Conservation (phyloP, 2,113 vertebrate species). For the Chroicocephalus ridibundus region DNA sequence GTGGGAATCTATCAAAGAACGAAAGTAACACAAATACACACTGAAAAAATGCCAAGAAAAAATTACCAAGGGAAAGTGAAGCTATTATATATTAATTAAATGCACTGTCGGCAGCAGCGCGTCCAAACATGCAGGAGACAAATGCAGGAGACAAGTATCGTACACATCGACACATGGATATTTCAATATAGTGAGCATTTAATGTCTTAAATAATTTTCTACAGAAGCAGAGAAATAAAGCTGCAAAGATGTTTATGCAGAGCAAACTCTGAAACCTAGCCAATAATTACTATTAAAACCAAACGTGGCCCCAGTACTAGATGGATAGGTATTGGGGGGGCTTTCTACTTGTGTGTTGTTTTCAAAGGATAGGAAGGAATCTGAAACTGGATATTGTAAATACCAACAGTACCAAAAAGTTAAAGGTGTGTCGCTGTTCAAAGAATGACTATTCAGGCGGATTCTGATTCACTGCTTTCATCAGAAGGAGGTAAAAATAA, state of each 20-base stretch:
- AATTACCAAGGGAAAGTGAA: not conserved
- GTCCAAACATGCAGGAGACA: not conserved
- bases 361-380: not conserved
- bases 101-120: not conserved
- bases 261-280: not conserved
- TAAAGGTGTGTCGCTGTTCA: not conserved
- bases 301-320: not conserved
- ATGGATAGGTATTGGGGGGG: accelerated
- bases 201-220: not conserved
- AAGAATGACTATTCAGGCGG: not conserved
- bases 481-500: not conserved
- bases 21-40: not conserved
- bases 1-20: not conserved
- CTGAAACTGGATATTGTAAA: not conserved
- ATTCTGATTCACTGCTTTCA: not conserved
- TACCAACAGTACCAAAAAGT: not conserved
- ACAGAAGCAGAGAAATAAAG: not conserved
- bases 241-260: not conserved
- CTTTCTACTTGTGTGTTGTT: not conserved
- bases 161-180: not conserved
- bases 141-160: not conserved
- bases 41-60: not conserved
- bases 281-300: not conserved
- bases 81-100: not conserved
- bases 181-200: not conserved